Evolutionary conservation across 2,888 invertebrate species (phyloP).

Genomic region (Marasmarcha lunaedactyla): DNA sequence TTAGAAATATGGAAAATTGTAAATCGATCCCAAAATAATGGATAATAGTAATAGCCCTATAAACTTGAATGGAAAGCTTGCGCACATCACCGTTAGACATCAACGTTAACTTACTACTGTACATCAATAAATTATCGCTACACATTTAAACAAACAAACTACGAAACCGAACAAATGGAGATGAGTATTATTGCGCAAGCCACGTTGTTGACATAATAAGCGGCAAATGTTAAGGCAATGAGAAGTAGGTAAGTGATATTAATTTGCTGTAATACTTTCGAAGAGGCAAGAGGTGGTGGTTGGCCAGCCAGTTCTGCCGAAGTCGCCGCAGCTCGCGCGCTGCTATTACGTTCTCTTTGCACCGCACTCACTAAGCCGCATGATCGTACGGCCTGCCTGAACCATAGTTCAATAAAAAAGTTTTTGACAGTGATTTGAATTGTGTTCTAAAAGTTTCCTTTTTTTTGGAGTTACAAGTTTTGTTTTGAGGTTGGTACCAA

Average conservation of each 20-base stretch:
- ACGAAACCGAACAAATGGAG: not conserved
- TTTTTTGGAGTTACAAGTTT: not conserved
- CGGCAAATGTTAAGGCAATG: constrained; percentile 42
- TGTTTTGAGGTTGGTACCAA: not conserved
- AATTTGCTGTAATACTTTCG: constrained; percentile 55
- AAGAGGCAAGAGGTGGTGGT: constrained; percentile 27
- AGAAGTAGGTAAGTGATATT: constrained; percentile 46
- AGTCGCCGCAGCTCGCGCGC: constrained; percentile 46
- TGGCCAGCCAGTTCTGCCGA: constrained; percentile 35
- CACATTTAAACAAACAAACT: too few relatives aligned
- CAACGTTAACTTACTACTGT: too few relatives aligned
- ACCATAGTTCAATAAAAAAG: not conserved
- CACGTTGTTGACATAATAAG: constrained; percentile 33
- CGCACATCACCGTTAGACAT: too few relatives aligned
- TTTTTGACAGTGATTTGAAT: not conserved
- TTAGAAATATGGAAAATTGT: too few relatives aligned
- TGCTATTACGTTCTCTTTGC: constrained; percentile 19
- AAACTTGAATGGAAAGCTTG: too few relatives aligned
- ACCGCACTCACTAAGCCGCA: constrained; percentile 23
- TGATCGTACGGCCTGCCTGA: constrained; percentile 9
- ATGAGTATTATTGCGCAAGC: constrained; percentile 17
- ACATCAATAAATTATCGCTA: too few relatives aligned
- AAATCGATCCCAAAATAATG: too few relatives aligned
- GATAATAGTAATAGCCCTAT: too few relatives aligned
- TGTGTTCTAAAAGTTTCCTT: not conserved